A percentile compares a stretch with the other conserved stretches of the same genome.
phyloP scores from a whole-genome alignment of 2,113 vertebrate genomes.

The Syngnathoides biaculeatus region DNA sequence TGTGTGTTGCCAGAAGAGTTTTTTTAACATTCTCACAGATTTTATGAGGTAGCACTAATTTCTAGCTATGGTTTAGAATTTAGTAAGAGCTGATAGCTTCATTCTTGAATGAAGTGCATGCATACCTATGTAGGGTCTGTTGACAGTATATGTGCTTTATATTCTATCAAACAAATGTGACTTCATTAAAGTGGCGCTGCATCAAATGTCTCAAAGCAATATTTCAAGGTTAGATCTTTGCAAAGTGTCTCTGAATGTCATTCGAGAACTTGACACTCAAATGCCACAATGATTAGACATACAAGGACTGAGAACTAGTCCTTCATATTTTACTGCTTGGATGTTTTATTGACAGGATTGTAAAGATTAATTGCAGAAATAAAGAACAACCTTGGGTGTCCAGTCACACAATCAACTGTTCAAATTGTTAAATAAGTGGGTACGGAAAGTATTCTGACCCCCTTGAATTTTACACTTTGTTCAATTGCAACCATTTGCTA shows the following conservation, averaged over 20 bases:
- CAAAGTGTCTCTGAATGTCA: conserved; percentile 34
- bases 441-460: no score
- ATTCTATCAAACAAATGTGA: not conserved
- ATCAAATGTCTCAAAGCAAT: not conserved
- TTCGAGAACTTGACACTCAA: conserved; percentile 21
- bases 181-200: not conserved
- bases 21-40: not conserved
- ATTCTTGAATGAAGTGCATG: no score
- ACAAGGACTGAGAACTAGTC: conserved; percentile 11
- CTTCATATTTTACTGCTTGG: conserved; percentile 22
- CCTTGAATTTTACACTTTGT: no score
- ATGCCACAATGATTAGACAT: conserved; percentile 27
- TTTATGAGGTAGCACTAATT: not conserved
- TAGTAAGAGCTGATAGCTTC: no score
- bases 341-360: conserved; percentile 28
- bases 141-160: not conserved
- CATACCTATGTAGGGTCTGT: not conserved
- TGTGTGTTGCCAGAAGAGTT: no score
- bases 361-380: not conserved
- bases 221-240: conserved; percentile 1
- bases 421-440: not conserved
- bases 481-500: no score
- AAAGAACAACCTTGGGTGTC: not conserved
- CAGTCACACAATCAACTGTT: not conserved
- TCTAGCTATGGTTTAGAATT: no score